phyloP scores from a whole-genome alignment of 2,113 vertebrate species.

The Scatophagus argus region DNA sequence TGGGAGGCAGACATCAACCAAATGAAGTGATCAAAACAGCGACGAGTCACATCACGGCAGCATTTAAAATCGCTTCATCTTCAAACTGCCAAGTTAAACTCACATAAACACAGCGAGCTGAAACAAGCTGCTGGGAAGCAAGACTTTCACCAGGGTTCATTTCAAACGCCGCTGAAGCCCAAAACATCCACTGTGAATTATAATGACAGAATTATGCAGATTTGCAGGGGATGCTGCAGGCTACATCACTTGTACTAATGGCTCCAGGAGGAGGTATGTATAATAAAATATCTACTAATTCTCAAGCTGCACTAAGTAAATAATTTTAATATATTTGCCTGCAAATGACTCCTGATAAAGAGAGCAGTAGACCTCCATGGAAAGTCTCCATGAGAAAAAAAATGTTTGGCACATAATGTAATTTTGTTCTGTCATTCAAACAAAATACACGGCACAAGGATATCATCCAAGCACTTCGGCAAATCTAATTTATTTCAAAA shows the following conservation, averaged over 20 bases:
- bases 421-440: slow-evolving; percentile 58
- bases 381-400: slow-evolving; percentile 25
- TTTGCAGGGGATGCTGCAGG: slow-evolving; percentile 32
- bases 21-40: slow-evolving; percentile 50
- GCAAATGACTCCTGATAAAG: slow-evolving; percentile 51
- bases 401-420: slow-evolving; percentile 34
- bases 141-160: slow-evolving; percentile 1
- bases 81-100: slow-evolving; percentile 26
- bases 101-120: not conserved
- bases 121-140: slow-evolving; percentile 5
- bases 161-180: not conserved
- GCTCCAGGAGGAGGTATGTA: slow-evolving; percentile 37
- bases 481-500: slow-evolving; percentile 66
- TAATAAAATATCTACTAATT: slow-evolving; percentile 50
- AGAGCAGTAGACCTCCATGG: slow-evolving; percentile 34
- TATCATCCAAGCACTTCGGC: slow-evolving; percentile 33
- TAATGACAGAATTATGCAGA: slow-evolving; percentile 41
- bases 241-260: slow-evolving; percentile 32
- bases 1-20: slow-evolving; percentile 47
- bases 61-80: slow-evolving; percentile 52
- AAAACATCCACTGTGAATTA: slow-evolving; percentile 16
- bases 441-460: slow-evolving; percentile 30
- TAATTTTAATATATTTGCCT: slow-evolving; percentile 52
- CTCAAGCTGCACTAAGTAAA: slow-evolving; percentile 46
- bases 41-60: not conserved